Evolutionary conservation across 2,113 vertebrate species (phyloP), one percentile per base, ranked within the genome.

Genomic region (Coptodon bakossiorum): DNA sequence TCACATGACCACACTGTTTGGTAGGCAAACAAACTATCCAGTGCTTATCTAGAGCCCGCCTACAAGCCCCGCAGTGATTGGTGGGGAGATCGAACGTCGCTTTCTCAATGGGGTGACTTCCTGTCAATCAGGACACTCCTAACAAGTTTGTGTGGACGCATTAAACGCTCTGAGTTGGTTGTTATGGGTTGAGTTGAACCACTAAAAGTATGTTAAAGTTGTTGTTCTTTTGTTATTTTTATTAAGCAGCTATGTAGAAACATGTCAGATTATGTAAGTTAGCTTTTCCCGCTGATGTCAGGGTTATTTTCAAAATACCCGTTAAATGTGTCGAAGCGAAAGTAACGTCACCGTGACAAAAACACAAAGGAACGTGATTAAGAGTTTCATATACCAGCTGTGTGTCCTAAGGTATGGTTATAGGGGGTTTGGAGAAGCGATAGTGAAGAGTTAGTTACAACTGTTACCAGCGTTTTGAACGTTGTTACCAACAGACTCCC

Each of bases 171-270:
- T 50, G 84, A 78, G 68, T 93, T 94, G 59, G 57, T 93, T 93
- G 85, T 92, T 93, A 90, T 93, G 93, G 50, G 22, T 90, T 87
- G 73, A 84, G 48, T 86, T 89, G 66, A 54, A 83, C 83, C 63
- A 86, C 27, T 71, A 63, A 88, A 95, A 96, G 96, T 96, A 96
- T 92, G 95, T 95, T 24, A 71, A 91, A 92, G 83, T 94, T 91
- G 22, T 66, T 92, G 31, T 87, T 83, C 6, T 81, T 83, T 63
- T 56, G 6, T 80, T 43, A 22, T 61, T 68, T 1, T 68, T 76
- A 10, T 38, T 11, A 11, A 22, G 4, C 1, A 87, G 36, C 1
- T 12, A 7, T 17, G 2, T 50, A 50, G 19, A 57, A 57, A 48
- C 31, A 16, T 11, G 3, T 27, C 5, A 34, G 2, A 19, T 10